Evolutionary conservation across 1,140 invertebrate species (phyloP).

Genomic region (Andricus grossulariae): DNA sequence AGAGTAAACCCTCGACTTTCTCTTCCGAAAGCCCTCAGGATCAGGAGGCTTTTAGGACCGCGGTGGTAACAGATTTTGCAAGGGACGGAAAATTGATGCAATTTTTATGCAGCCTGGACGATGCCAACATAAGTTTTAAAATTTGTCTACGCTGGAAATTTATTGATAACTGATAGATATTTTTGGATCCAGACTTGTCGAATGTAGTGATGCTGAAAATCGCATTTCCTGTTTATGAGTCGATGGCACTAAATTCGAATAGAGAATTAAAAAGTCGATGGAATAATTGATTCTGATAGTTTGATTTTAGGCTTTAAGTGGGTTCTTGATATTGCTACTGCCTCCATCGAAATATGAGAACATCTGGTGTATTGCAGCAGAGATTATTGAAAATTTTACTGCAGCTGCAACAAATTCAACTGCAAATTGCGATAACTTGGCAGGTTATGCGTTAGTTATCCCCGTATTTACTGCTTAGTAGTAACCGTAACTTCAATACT

Average conservation of each 20-base stretch:
- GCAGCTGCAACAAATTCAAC: constrained; percentile 5
- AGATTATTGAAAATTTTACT: constrained; percentile 26
- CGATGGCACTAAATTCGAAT: not conserved
- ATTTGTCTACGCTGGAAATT: too few species aligned
- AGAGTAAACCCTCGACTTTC: constrained; percentile 1
- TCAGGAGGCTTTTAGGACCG: not conserved
- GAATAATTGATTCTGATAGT: not conserved
- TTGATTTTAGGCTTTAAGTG: not conserved
- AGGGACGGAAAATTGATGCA: too few species aligned
- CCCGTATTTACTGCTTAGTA: constrained; percentile 8
- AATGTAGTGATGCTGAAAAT: not conserved
- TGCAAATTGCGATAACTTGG: constrained; percentile 24
- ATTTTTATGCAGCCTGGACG: too few species aligned
- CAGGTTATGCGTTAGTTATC: not conserved
- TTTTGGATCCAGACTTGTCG: not conserved
- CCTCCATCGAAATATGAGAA: not conserved
- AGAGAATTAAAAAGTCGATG: too few species aligned
- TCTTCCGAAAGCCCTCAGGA: not conserved
- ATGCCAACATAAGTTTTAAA: too few species aligned
- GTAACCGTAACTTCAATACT: constrained; percentile 14
- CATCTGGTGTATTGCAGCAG: constrained; percentile 12
- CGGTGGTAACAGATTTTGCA: not conserved
- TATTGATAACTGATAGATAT: too few species aligned
- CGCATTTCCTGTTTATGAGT: not conserved
- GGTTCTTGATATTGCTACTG: not conserved